These are phyloP conservation scores for Erebia epiphron DNA, from an alignment of 2,888 invertebrate species.

Conservation along the genomic window DNA sequence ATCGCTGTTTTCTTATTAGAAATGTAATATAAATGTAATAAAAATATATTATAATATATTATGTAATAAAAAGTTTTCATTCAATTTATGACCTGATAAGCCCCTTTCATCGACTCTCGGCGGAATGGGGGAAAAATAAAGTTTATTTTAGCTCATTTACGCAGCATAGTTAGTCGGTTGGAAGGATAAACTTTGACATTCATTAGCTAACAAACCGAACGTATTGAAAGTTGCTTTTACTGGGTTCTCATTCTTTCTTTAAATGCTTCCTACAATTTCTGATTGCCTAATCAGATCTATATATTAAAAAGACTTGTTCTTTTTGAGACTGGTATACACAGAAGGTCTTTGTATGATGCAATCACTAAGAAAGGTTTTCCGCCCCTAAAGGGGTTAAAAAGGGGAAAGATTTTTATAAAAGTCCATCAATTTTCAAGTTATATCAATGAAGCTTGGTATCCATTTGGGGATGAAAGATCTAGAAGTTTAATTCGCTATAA, in stretches of 20 bases:
- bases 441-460: no score
- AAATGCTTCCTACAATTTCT: slow-evolving; percentile 13
- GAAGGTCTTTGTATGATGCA: not conserved
- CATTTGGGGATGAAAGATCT: no score
- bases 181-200: slow-evolving; percentile 30
- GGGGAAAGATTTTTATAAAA: no score
- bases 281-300: not conserved
- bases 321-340: no score
- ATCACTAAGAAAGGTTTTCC: no score
- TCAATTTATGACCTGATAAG: slow-evolving; percentile 16
- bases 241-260: slow-evolving; percentile 6
- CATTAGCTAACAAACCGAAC: slow-evolving; percentile 26
- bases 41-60: no score
- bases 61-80: slow-evolving; percentile 9
- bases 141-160: slow-evolving; percentile 21
- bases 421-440: no score
- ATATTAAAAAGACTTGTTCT: no score
- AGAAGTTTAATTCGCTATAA: no score
- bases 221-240: slow-evolving; percentile 29
- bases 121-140: slow-evolving; percentile 17
- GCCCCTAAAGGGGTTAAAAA: no score
- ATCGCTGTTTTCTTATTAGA: not conserved
- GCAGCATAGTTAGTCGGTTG: not conserved
- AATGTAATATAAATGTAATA: no score
- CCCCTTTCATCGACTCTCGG: slow-evolving; percentile 13